These are phyloP conservation scores for Anolis sagrei DNA, from an alignment of 2,113 vertebrate genomes.

Conservation along the genomic window DNA sequence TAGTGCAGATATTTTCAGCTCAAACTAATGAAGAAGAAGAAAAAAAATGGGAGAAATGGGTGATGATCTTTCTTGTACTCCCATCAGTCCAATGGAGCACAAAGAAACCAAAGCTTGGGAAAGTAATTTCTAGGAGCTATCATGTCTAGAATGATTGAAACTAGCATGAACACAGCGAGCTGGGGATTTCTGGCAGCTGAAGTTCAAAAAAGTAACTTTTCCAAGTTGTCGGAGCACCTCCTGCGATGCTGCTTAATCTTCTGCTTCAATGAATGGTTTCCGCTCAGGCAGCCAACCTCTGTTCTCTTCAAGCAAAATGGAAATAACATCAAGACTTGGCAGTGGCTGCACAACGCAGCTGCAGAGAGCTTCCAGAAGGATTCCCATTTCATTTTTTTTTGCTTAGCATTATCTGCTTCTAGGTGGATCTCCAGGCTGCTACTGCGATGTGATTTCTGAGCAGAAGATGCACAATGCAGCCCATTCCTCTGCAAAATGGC, in stretches of 20 bases:
- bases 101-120: neutral
- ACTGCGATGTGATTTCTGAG: neutral
- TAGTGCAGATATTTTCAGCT: neutral
- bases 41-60: neutral
- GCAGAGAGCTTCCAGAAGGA: neutral
- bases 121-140: neutral
- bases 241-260: neutral
- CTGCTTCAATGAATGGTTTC: rapidly evolving
- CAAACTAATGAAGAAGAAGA: neutral
- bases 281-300: neutral
- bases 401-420: neutral
- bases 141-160: neutral
- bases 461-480: neutral
- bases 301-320: neutral
- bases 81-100: neutral
- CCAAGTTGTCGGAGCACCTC: neutral
- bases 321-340: neutral
- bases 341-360: neutral
- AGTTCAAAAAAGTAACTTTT: neutral
- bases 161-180: neutral
- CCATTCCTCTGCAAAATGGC: too few relatives aligned
- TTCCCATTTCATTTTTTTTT: neutral
- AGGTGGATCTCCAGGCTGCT: neutral
- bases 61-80: neutral
- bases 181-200: neutral